Conservation (phyloP, 2,113 vertebrate genomes). For the Oxygymnocypris stewartii region DNA sequence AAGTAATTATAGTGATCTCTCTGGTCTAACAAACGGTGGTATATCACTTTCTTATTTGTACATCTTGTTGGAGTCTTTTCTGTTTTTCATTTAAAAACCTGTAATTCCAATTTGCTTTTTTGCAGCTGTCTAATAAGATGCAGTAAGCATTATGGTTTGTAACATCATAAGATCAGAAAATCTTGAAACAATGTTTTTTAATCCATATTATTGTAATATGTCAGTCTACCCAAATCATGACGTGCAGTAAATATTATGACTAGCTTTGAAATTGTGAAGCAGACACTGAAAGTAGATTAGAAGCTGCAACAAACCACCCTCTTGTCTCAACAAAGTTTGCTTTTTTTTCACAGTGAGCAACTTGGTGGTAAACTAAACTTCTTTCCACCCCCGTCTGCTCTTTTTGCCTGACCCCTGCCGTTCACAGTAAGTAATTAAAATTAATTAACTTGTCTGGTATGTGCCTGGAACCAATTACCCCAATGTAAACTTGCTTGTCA, state of each 20-base stretch:
- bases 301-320: background rate
- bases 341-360: constrained; percentile 38
- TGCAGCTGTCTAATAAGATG: background rate
- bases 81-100: background rate
- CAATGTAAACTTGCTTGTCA: constrained; percentile 65
- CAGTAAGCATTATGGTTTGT: background rate
- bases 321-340: constrained; percentile 37
- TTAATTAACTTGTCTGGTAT: constrained; percentile 72
- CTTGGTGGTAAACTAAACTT: constrained; percentile 49
- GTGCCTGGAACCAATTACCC: constrained; percentile 73
- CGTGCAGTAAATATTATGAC: background rate
- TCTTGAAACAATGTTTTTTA: background rate
- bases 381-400: constrained; percentile 34
- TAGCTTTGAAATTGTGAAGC: background rate
- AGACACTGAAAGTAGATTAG: constrained; percentile 2
- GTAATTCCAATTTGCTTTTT: background rate
- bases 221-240: background rate
- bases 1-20: constrained; percentile 46
- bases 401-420: constrained; percentile 59
- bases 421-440: constrained; percentile 72
- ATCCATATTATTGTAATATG: background rate
- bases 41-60: constrained; percentile 29
- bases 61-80: background rate
- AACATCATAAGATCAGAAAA: background rate
- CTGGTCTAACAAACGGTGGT: constrained; percentile 38